Evolutionary conservation across 2,797 vertebrate species (phyloP).

Genomic region (Molossus alvarezi): DNA sequence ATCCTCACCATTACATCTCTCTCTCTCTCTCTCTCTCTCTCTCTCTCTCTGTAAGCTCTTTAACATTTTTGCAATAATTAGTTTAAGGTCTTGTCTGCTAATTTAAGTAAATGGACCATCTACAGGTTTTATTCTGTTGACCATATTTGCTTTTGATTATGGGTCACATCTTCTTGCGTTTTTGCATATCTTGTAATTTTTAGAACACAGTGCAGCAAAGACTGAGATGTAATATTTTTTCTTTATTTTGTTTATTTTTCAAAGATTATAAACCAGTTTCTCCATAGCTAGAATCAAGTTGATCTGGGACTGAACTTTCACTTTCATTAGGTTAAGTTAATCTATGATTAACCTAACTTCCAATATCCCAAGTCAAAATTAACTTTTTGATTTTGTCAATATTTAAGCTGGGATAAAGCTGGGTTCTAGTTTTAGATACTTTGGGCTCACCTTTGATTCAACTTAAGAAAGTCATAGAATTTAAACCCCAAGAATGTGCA

Average conservation of each 20-base stretch:
- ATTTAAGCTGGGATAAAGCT: neutral
- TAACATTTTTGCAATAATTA: neutral
- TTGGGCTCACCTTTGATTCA: slow-evolving; percentile 40
- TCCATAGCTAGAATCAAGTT: neutral
- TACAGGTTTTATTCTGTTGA: neutral
- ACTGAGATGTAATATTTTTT: neutral
- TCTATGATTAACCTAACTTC: neutral
- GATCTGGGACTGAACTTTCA: neutral
- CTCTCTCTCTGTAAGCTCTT: neutral
- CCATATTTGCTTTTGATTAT: slow-evolving; percentile 28
- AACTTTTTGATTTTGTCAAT: neutral
- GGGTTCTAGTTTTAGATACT: neutral
- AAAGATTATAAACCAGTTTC: neutral
- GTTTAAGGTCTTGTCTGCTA: neutral
- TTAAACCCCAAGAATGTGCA: neutral
- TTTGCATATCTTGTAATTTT: neutral
- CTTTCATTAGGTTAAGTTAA: neutral
- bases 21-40: neutral
- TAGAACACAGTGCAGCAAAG: neutral
- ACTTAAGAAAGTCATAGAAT: neutral
- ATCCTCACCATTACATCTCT: neutral
- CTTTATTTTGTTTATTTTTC: neutral
- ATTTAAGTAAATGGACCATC: neutral
- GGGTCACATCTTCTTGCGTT: neutral
- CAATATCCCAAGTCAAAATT: neutral